Evolutionary conservation across 2,888 invertebrate species (phyloP).

Genomic region (Hyppa rectilinea): DNA sequence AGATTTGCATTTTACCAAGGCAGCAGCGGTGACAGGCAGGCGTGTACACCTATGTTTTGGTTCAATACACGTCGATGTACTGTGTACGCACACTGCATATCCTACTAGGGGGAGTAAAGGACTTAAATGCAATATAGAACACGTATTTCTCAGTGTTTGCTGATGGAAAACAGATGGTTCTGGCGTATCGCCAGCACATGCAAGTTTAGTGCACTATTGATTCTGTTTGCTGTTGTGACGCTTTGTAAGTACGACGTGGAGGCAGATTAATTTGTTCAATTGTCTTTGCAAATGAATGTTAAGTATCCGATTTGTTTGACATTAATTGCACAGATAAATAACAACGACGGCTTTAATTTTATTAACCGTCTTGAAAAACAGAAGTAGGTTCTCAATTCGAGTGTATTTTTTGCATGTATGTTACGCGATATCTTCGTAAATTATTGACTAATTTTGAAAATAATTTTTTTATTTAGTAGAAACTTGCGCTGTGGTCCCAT

Average conservation of each 20-base stretch:
- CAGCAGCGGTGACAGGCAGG: constrained; percentile 32
- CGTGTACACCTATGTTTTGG: constrained; percentile 42
- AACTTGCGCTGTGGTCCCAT: too few relatives aligned
- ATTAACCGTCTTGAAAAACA: too few relatives aligned
- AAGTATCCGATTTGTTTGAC: neutral
- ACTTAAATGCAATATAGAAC: constrained; percentile 55
- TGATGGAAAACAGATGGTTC: constrained; percentile 73
- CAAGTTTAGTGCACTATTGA: constrained; percentile 72
- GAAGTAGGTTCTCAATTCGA: too few relatives aligned
- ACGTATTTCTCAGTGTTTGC: constrained; percentile 63
- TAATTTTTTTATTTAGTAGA: too few relatives aligned
- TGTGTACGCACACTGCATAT: constrained; percentile 39
- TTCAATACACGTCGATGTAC: constrained; percentile 43
- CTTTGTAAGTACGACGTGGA: constrained; percentile 55
- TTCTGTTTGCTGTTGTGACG: constrained; percentile 71
- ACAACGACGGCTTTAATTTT: neutral
- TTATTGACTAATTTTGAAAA: too few relatives aligned
- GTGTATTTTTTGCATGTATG: too few relatives aligned
- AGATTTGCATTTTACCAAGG: constrained; percentile 64
- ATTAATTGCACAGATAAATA: neutral
- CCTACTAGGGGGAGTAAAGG: constrained; percentile 26
- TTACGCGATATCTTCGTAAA: too few relatives aligned
- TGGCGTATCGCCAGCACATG: constrained; percentile 74
- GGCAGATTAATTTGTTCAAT: constrained; percentile 44
- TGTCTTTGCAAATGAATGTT: neutral